Evolutionary conservation across 2,113 vertebrate genomes (phyloP).

Genomic region (Siphamia tubifer): DNA sequence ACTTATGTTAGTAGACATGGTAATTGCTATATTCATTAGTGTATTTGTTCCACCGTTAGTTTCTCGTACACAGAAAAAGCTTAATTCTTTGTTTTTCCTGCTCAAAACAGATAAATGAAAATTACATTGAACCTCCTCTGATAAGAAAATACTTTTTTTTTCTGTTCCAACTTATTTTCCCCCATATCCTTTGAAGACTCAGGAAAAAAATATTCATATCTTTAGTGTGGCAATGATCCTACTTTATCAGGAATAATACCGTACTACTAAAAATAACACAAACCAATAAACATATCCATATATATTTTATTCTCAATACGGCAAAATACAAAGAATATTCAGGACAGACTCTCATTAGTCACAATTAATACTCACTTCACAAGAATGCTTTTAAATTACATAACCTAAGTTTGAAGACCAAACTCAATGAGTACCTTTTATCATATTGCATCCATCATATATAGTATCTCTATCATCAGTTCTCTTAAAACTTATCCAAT

Average conservation of each 20-base stretch:
- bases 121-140: no score
- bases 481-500: slow-evolving; percentile 79
- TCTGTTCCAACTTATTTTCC: no score
- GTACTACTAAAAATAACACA: background rate
- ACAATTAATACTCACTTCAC: slow-evolving; percentile 98
- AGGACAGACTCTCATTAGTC: slow-evolving; percentile 98
- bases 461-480: slow-evolving; percentile 76
- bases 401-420: slow-evolving; percentile 81
- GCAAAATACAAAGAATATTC: slow-evolving; percentile 99
- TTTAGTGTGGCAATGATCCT: no score
- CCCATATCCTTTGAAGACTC: no score
- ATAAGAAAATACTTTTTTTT: no score
- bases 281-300: slow-evolving; percentile 80
- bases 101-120: no score
- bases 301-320: slow-evolving; percentile 97
- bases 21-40: no score
- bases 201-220: no score
- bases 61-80: no score
- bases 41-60: no score
- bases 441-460: slow-evolving; percentile 85
- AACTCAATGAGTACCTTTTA: slow-evolving; percentile 94
- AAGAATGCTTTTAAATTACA: slow-evolving; percentile 87
- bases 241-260: background rate
- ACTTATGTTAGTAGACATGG: no score
- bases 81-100: no score